phyloP scores from a whole-genome alignment of 2,888 invertebrate genomes.

The Pollenia amentaria region DNA sequence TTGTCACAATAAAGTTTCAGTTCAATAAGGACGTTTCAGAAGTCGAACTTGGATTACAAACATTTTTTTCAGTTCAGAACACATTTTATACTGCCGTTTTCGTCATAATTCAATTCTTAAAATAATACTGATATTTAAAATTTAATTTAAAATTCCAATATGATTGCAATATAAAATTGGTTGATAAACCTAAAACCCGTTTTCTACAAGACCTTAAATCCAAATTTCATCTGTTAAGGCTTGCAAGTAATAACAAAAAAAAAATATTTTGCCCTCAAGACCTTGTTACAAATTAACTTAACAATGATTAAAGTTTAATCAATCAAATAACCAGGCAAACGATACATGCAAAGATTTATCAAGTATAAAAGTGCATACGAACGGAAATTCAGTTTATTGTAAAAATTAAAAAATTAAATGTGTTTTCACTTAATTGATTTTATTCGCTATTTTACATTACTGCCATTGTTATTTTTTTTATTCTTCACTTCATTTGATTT shows the following conservation, averaged over 20 bases:
- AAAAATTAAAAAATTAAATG: conserved; percentile 37
- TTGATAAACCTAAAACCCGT: too few species aligned
- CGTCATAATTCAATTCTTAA: too few species aligned
- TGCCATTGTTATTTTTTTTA: conserved; percentile 15
- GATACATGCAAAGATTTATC: not conserved
- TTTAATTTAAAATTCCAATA: too few species aligned
- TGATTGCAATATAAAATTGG: too few species aligned
- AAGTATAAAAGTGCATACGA: not conserved
- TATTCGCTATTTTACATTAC: conserved; percentile 22
- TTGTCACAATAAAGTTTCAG: not conserved
- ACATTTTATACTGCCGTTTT: too few species aligned
- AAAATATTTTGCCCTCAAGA: not conserved
- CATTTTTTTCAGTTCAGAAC: too few species aligned
- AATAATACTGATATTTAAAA: too few species aligned
- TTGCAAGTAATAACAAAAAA: too few species aligned
- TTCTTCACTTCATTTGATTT: conserved; percentile 49
- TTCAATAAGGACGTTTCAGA: too few species aligned
- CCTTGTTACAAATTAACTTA: conserved; percentile 6
- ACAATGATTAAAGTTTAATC: conserved; percentile 24
- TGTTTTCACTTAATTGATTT: conserved; percentile 63
- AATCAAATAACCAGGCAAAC: conserved; percentile 20
- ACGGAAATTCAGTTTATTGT: conserved; percentile 56
- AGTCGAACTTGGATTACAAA: too few species aligned
- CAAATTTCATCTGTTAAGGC: too few species aligned
- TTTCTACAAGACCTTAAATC: too few species aligned